Evolutionary conservation across 2,888 invertebrate genomes (phyloP).

Genomic region (Ellobium chinense): DNA sequence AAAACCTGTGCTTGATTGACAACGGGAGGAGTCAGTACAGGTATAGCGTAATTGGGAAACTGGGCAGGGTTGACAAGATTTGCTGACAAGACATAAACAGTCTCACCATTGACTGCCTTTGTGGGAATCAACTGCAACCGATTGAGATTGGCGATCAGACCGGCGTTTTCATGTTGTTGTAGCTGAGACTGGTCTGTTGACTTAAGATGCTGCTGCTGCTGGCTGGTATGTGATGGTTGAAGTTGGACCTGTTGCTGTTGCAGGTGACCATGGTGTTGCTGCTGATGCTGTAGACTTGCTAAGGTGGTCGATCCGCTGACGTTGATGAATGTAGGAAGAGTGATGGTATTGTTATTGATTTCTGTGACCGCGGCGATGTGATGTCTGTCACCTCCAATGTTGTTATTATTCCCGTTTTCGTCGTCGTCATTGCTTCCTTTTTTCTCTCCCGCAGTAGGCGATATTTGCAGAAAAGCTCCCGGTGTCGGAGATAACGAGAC

Average conservation of each 20-base stretch:
- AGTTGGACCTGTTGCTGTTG: background rate
- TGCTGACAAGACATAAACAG: slow-evolving; percentile 26
- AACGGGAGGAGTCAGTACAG: background rate
- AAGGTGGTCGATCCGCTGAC: background rate
- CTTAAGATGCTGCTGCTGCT: background rate
- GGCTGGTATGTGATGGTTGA: background rate
- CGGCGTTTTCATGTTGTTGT: background rate
- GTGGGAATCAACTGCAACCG: slow-evolving; percentile 30
- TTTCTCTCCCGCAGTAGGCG: background rate
- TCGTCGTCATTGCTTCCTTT: background rate
- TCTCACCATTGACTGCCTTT: slow-evolving; percentile 20
- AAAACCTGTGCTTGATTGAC: slow-evolving; percentile 9
- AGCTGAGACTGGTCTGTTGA: background rate
- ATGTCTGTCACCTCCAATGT: background rate
- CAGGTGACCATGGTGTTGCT: slow-evolving; percentile 19
- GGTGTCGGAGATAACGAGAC: background rate
- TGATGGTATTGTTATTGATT: slow-evolving; percentile 32
- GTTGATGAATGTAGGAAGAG: slow-evolving; percentile 18
- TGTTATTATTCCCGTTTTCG: background rate
- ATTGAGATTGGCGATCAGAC: background rate
- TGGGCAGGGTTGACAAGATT: slow-evolving; percentile 5
- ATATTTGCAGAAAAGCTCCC: background rate
- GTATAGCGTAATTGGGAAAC: slow-evolving; percentile 15
- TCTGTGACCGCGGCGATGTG: background rate
- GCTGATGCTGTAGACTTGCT: background rate